Evolutionary conservation across 1,140 invertebrate species (phyloP), one percentile per base, ranked within the genome.

Genomic region (Manduca sexta): DNA sequence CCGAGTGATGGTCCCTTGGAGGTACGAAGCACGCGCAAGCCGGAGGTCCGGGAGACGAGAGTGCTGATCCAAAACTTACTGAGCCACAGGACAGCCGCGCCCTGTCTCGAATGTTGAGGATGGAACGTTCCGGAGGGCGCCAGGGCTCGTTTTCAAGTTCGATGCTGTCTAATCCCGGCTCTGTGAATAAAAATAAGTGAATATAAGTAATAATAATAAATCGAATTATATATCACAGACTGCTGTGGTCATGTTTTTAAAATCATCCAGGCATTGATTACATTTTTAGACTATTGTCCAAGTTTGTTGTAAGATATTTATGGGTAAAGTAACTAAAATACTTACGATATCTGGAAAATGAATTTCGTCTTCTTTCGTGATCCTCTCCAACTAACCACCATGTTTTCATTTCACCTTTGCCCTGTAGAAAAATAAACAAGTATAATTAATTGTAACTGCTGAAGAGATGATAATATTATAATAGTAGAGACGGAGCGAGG

Each of bases 311-410:
- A n/a, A n/a, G n/a, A n/a, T n/a, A n/a, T n/a, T n/a, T n/a, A n/a
- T n/a, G n/a, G n/a, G n/a, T n/a, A n/a, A 26, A 26, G 8, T 8
- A 26, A 26, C 21, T 26, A 5, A 7, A 21, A 33, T 52, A 75
- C 79, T 74, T 58, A 83, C 79, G 65, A 34, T 64, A 67, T 49
- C 63, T 56, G 38, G 48, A 69, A 4, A 70, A 39, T 0, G 69
- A 69, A 37, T 70, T 64, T 49, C 48, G 75, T 50, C 84, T 66
- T 16, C 78, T 65, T n/a, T 84, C 82, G 17, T 84, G 71, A 26
- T 92, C 89, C 70, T 92, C 91, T 4, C 90, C 90, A 0, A 89
- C 73, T 11, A 95, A 75, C 93, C 93, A 95, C 84, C 91, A 94
- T 0, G 93, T 94, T 37, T 88, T 79, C 87, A 94, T 92, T 47